Conservation (phyloP, 2,113 vertebrate species). For the Nesoenas mayeri region DNA sequence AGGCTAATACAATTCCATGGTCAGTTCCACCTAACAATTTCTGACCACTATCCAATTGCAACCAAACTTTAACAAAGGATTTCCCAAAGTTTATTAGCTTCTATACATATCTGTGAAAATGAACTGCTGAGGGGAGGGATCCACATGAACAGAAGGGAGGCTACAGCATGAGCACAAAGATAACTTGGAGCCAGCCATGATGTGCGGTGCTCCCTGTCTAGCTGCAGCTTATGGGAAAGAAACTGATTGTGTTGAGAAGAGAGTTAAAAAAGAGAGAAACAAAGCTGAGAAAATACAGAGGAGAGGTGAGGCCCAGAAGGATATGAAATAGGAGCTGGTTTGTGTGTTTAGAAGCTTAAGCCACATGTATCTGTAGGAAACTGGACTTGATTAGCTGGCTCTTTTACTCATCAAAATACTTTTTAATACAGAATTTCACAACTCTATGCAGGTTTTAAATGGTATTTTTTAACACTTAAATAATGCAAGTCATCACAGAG, state of each 20-base stretch:
- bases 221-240: not conserved
- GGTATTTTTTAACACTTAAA: not conserved
- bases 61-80: not conserved
- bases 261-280: not conserved
- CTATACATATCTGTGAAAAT: not conserved
- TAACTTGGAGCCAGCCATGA: fast-evolving
- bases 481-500: not conserved
- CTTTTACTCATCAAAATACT: not conserved
- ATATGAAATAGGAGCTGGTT: not conserved
- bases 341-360: not conserved
- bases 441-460: not conserved
- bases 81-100: not conserved
- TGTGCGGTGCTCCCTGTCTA: not conserved
- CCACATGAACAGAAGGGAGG: not conserved
- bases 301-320: not conserved
- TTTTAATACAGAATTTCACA: not conserved
- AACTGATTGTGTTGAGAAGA: not conserved
- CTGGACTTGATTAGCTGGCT: not conserved
- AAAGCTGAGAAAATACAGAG: not conserved
- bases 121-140: not conserved
- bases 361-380: not conserved
- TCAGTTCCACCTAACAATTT: not conserved
- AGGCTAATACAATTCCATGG: not conserved
- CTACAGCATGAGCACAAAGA: not conserved
- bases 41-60: not conserved